Conservation (phyloP, 2,113 vertebrate species). For the Mohoua ochrocephala region DNA sequence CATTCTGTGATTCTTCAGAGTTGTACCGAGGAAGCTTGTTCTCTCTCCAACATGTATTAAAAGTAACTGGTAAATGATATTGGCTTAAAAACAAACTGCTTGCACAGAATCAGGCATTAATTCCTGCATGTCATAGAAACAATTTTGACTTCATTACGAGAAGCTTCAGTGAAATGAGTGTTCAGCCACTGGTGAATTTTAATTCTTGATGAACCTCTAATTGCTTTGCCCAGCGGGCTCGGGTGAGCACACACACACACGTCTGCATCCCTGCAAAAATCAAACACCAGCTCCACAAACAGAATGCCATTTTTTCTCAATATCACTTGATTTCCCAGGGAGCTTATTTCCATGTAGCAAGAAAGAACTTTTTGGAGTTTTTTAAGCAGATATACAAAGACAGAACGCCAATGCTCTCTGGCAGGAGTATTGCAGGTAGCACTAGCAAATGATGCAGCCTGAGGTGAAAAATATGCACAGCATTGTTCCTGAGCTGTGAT, state of each 20-base stretch:
- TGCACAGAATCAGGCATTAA: background rate
- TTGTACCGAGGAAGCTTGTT: background rate
- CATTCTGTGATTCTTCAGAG: background rate
- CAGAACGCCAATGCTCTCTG: background rate
- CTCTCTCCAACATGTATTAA: background rate
- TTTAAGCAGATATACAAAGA: background rate
- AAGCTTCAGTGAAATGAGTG: background rate
- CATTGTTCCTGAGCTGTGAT: background rate
- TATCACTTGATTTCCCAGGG: background rate
- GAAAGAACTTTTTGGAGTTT: background rate
- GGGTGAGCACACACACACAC: accelerated
- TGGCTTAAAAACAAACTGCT: background rate
- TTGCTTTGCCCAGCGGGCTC: background rate
- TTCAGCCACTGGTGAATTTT: background rate
- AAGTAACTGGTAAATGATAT: background rate
- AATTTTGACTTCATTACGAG: background rate
- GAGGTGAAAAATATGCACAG: background rate
- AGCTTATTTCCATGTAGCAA: background rate
- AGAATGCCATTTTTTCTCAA: background rate
- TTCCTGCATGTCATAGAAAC: background rate
- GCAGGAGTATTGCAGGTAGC: background rate
- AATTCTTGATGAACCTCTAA: slow-evolving; percentile 21
- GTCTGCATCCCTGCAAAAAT: background rate
- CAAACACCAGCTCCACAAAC: background rate
- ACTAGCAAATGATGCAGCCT: background rate